Evolutionary conservation across 2,888 invertebrate genomes (phyloP).

Genomic region (Capitulum mitella): DNA sequence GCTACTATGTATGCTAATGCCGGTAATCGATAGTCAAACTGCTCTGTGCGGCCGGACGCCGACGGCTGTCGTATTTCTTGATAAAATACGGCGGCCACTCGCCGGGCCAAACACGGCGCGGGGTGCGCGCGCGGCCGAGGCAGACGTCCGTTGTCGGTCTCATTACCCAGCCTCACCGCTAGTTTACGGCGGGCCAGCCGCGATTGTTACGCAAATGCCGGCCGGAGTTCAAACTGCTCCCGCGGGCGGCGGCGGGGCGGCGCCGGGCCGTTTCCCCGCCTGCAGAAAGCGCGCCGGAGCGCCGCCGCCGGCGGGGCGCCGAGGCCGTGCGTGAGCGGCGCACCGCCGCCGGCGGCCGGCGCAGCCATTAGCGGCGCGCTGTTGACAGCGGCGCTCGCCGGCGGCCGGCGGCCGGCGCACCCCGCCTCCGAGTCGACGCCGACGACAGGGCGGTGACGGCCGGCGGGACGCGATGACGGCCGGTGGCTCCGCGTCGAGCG

Average conservation of each 20-base stretch:
- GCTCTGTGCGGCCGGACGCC: not conserved
- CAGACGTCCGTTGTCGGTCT: not conserved
- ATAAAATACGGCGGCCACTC: slow-evolving; percentile 1
- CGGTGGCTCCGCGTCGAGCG: no score
- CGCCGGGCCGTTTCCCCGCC: not conserved
- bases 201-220: not conserved
- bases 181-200: not conserved
- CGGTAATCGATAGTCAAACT: not conserved
- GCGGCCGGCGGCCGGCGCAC: no score
- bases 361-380: not conserved
- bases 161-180: not conserved
- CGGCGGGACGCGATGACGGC: no score
- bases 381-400: not conserved
- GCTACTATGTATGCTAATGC: slow-evolving; percentile 4
- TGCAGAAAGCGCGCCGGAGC: not conserved
- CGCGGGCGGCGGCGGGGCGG: not conserved
- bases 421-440: no score
- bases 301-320: not conserved
- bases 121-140: not conserved
- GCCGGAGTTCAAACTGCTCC: not conserved
- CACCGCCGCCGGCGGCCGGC: not conserved
- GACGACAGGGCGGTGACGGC: no score
- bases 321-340: not conserved
- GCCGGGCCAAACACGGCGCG: not conserved
- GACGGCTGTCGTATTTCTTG: slow-evolving; percentile 14